A percentile compares a stretch with the other conserved stretches of the same genome.
These are phyloP conservation scores for Octomys mimax DNA, from an alignment of 2,797 vertebrate genomes.

Conservation along the genomic window DNA sequence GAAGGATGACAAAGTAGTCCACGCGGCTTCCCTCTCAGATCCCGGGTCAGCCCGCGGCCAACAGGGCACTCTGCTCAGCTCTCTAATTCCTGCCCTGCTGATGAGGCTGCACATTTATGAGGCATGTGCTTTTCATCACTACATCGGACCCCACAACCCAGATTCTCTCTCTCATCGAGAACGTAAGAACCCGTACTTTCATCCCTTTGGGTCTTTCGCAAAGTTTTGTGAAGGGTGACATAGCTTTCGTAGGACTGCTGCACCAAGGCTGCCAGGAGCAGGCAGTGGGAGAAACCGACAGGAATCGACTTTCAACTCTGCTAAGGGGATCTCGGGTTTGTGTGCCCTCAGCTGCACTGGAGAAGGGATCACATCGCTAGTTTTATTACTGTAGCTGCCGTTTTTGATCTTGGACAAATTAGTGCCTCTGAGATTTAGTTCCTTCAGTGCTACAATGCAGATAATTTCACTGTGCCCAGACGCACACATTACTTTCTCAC, in stretches of 20 bases:
- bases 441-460: slow-evolving; percentile 1
- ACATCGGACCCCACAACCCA: slow-evolving; percentile 86
- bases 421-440: background rate
- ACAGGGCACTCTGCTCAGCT: slow-evolving; percentile 71
- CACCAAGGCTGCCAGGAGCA: background rate
- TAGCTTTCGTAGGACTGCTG: slow-evolving; percentile 40
- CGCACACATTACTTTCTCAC: background rate
- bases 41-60: slow-evolving; percentile 78
- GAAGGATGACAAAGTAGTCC: slow-evolving; percentile 76
- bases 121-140: slow-evolving; percentile 86
- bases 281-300: background rate
- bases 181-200: slow-evolving; percentile 73
- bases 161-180: slow-evolving; percentile 85
- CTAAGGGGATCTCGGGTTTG: background rate
- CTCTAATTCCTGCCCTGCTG: slow-evolving; percentile 85
- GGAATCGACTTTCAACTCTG: background rate
- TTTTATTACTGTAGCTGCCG: background rate
- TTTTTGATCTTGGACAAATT: background rate
- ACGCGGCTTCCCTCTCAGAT: slow-evolving; percentile 74
- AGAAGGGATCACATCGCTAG: background rate
- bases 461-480: background rate
- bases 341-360: background rate
- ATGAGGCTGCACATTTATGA: slow-evolving; percentile 89
- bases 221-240: slow-evolving; percentile 69
- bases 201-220: slow-evolving; percentile 20